phyloP scores from a whole-genome alignment of 1,140 invertebrate genomes.

The Heliconius eleuchia region DNA sequence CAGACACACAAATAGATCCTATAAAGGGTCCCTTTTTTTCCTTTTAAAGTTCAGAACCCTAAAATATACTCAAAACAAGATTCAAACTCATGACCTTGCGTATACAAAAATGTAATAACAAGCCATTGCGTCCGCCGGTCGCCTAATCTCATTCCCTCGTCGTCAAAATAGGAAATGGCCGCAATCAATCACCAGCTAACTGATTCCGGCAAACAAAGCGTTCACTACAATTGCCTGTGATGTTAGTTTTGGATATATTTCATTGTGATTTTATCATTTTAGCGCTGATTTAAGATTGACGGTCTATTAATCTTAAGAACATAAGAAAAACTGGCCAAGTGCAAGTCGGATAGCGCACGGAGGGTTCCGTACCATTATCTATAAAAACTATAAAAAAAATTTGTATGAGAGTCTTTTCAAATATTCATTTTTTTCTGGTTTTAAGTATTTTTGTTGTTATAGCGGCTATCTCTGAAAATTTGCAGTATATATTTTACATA shows the following conservation, averaged over 20 bases:
- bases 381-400: too few relatives aligned
- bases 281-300: background rate
- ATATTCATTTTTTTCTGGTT: too few relatives aligned
- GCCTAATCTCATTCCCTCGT: conserved; percentile 25
- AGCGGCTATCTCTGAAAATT: too few relatives aligned
- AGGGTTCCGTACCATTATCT: too few relatives aligned
- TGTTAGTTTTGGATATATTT: conserved; percentile 21
- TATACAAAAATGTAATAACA: background rate
- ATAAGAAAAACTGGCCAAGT: too few relatives aligned
- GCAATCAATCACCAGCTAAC: conserved; percentile 37
- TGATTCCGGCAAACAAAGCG: conserved; percentile 33
- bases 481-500: too few relatives aligned
- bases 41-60: background rate
- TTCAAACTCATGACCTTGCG: background rate
- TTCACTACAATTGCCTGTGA: conserved; percentile 20
- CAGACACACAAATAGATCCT: too few relatives aligned
- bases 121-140: background rate
- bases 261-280: conserved; percentile 17
- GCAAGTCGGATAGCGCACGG: too few relatives aligned
- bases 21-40: background rate
- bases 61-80: background rate
- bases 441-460: too few relatives aligned
- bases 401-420: too few relatives aligned
- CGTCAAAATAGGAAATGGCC: conserved; percentile 37
- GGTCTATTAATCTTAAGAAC: background rate